Base-by-base conservation (phyloP, 2,113 vertebrate genomes). In the Raja brachyura region DNA sequence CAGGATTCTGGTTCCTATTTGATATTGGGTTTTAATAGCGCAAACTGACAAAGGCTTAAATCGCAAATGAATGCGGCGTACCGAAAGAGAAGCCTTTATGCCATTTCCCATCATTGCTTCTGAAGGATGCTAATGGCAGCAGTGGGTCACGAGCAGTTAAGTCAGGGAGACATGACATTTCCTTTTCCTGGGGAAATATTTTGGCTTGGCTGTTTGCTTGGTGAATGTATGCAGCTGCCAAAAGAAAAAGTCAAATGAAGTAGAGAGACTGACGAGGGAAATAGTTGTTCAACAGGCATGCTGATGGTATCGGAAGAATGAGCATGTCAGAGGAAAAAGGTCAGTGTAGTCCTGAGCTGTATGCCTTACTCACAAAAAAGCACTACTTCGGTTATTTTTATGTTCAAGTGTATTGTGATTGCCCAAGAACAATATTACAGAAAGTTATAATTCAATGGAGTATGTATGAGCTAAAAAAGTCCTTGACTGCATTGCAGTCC, bases 151-250 rank as follows among this genome's bases (percentile, higher is more conserved):
- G 90, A 92, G 90, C 39, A 74, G 90, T 92, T 92, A 74, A 92
- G 90, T 92, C 90, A 22, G 68, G 22, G 48, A 73, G 90, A 74
- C 90, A 92, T 92, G 90, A 92, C 66, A 92, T 92, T 92, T 92
- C 68, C 68, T 73, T 54, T 31, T 92, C 90, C 73, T 92, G 66
- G 18, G 25, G 90, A 73, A 74, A 92, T 54, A 48, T 74, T 92
- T 73, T 73, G 90, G 68, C 18, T 54, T 73, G 90, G 66, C 73
- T 48, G 85, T 88, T 88, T 88, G 61, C 85, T 88, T 66, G 59
- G 59, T 20, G 66, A 48, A 48, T 73, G 68, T 70, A n/a, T 39
- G 66, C 63, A 48, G 63, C 63, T 90, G 88, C 63, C 33, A 73
- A 31, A 25, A 25, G 8, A 33, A 16, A 90, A 5, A 90, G 28